These are phyloP conservation scores for Eledona agricola DNA, from an alignment of 2,888 invertebrate species.

Conservation along the genomic window DNA sequence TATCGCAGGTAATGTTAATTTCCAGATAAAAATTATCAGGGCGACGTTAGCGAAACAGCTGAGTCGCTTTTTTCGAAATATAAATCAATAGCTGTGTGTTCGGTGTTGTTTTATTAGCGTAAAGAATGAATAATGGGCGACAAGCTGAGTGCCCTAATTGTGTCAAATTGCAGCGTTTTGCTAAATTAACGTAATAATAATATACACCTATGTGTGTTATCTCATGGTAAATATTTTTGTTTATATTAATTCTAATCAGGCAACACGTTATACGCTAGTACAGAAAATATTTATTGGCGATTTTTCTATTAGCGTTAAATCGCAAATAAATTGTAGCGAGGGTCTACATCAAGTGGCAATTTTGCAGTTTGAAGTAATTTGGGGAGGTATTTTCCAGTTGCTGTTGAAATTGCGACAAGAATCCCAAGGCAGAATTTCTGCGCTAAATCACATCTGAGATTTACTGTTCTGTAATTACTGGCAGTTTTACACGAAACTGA, in stretches of 20 bases:
- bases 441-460: too few species aligned
- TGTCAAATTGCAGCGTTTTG: too few species aligned
- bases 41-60: constrained; percentile 5
- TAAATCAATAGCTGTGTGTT: not conserved
- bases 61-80: constrained; percentile 4
- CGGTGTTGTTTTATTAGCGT: too few species aligned
- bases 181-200: too few species aligned
- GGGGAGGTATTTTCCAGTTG: constrained; percentile 1
- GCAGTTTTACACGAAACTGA: too few species aligned
- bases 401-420: too few species aligned
- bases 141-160: too few species aligned
- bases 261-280: constrained; percentile 15
- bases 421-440: too few species aligned
- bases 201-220: not conserved
- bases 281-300: constrained; percentile 14
- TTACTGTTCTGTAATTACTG: too few species aligned
- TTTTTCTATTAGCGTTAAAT: too few species aligned
- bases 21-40: constrained; percentile 17
- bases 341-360: constrained; percentile 4
- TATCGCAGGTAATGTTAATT: constrained; percentile 18
- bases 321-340: constrained; percentile 3
- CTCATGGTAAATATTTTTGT: not conserved
- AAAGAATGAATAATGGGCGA: too few species aligned
- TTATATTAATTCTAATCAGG: not conserved
- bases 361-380: constrained; percentile 7